These are phyloP conservation scores for Hypanus sabinus DNA, from an alignment of 2,113 vertebrate species.

Conservation along the genomic window DNA sequence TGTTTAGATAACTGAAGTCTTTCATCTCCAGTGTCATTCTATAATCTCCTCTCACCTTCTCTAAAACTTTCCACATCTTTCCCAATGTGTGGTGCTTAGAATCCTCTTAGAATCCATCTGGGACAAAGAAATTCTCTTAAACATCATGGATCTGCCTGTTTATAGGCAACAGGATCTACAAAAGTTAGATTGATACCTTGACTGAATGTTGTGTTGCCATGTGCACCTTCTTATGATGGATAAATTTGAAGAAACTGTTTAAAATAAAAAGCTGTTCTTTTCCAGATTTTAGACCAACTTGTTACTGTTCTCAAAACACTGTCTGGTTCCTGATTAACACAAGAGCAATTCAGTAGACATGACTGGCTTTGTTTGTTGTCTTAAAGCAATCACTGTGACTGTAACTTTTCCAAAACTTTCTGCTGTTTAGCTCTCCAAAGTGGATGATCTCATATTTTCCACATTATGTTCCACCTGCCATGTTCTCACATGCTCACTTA, in stretches of 20 bases:
- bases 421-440: too few relatives aligned
- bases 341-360: not conserved
- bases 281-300: not conserved
- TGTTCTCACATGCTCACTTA: too few relatives aligned
- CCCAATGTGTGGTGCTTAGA: not conserved
- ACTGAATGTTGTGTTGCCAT: not conserved
- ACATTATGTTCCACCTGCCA: too few relatives aligned
- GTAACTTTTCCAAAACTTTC: not conserved
- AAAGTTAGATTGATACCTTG: not conserved
- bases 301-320: not conserved
- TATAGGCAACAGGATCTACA: not conserved
- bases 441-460: too few relatives aligned
- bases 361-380: not conserved
- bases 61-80: not conserved
- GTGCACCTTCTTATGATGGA: not conserved
- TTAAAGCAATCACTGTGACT: not conserved
- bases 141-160: not conserved
- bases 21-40: not conserved
- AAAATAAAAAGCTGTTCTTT: too few relatives aligned
- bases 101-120: not conserved
- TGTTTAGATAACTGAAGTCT: not conserved
- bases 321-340: not conserved
- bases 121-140: not conserved
- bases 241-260: not conserved
- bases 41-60: not conserved